phyloP scores from a whole-genome alignment of 2,113 vertebrate genomes.

The Salminus brasiliensis region DNA sequence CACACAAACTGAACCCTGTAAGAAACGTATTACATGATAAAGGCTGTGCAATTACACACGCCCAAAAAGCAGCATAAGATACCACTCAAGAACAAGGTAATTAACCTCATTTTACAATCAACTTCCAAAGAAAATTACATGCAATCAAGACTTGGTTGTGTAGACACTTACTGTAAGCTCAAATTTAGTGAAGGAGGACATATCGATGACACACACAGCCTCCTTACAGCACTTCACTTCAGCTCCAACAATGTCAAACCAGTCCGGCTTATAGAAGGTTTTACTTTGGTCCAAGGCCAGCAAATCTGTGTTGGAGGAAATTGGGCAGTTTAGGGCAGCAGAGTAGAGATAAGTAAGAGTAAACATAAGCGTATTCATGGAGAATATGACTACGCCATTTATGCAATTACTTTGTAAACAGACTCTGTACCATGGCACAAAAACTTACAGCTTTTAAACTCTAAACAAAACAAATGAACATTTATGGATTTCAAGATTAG shows the following conservation, averaged over 20 bases:
- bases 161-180: slow-evolving; percentile 90
- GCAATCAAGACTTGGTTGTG: no score
- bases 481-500: no score
- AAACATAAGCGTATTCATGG: background rate
- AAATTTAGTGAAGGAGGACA: slow-evolving; percentile 99
- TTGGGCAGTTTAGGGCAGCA: slow-evolving; percentile 3
- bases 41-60: no score
- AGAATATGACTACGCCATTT: background rate
- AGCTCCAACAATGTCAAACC: slow-evolving; percentile 96
- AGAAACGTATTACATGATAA: no score
- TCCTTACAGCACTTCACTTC: slow-evolving; percentile 99
- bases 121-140: no score
- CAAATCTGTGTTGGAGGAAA: slow-evolving; percentile 77
- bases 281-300: slow-evolving; percentile 94
- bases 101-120: no score
- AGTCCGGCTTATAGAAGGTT: slow-evolving; percentile 98
- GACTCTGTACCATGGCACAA: background rate
- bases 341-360: background rate
- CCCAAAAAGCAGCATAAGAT: no score
- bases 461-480: background rate
- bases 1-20: no score
- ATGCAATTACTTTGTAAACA: background rate
- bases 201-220: slow-evolving; percentile 95
- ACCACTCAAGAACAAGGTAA: no score
- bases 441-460: background rate